A percentile compares a stretch with the other conserved stretches of the same genome.
Conservation (phyloP, 2,113 vertebrate species). For the Pampusana beccarii region DNA sequence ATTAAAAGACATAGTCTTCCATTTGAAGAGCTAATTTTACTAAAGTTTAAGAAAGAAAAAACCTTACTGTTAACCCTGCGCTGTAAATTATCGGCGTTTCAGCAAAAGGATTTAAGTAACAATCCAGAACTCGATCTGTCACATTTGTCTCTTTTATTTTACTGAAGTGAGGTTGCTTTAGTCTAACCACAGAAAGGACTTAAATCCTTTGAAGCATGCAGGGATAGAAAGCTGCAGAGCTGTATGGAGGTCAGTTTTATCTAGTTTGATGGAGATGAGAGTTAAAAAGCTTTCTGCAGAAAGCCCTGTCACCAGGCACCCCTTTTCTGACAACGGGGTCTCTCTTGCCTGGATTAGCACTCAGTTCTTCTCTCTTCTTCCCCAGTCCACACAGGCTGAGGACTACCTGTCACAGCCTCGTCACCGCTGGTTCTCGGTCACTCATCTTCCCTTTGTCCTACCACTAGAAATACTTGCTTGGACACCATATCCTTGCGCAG, state of each 20-base stretch:
- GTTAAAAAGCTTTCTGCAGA: not conserved
- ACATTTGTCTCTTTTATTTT: not conserved
- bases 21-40: not conserved
- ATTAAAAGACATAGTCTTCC: not conserved
- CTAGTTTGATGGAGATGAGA: not conserved
- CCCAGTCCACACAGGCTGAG: not conserved
- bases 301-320: not conserved
- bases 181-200: not conserved
- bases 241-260: not conserved
- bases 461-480: not conserved
- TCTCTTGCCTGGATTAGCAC: not conserved
- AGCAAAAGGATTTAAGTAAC: not conserved
- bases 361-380: not conserved
- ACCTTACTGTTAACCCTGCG: not conserved
- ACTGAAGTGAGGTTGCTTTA: not conserved
- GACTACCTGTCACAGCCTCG: not conserved
- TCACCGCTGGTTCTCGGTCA: not conserved
- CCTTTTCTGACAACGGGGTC: not conserved
- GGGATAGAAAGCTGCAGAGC: not conserved
- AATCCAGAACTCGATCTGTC: not conserved
- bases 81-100: rapidly evolving
- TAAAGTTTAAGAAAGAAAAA: not conserved
- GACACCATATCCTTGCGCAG: not conserved
- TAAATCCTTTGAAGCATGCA: not conserved
- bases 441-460: not conserved